A percentile compares a stretch with the other conserved stretches of the same genome.
Conservation (phyloP, 2,797 vertebrate species). For the Mormyrus hasselquistii region DNA sequence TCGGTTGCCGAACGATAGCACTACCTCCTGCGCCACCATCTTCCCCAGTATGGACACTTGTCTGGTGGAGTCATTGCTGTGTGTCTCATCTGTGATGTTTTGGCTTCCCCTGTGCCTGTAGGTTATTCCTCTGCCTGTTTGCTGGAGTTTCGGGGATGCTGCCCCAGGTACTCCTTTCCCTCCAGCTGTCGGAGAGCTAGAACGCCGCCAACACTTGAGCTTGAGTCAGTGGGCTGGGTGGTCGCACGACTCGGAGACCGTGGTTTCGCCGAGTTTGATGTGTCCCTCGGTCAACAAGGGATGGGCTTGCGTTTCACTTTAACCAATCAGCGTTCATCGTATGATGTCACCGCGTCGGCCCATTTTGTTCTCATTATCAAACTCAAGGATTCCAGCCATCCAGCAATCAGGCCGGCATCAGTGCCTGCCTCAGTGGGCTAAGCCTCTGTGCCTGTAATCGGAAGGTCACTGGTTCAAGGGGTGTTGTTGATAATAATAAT, state of each 20-base stretch:
- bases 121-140: constrained; percentile 94
- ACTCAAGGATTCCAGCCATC: background rate
- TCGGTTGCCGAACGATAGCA: no score
- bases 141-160: constrained; percentile 69
- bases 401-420: background rate
- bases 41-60: background rate
- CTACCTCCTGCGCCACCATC: no score
- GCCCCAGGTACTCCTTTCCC: constrained; percentile 67
- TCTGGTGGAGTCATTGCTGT: background rate
- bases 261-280: background rate
- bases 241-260: background rate
- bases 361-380: background rate
- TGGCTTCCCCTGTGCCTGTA: constrained; percentile 40
- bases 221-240: background rate
- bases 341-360: background rate
- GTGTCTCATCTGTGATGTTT: background rate
- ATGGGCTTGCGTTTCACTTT: background rate
- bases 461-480: background rate
- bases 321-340: background rate
- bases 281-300: background rate
- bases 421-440: background rate
- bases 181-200: background rate
- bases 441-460: background rate
- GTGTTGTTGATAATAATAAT: background rate
- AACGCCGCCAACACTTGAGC: background rate